Conservation (phyloP, 2,888 invertebrate genomes). For the Napeogenes sylphis region DNA sequence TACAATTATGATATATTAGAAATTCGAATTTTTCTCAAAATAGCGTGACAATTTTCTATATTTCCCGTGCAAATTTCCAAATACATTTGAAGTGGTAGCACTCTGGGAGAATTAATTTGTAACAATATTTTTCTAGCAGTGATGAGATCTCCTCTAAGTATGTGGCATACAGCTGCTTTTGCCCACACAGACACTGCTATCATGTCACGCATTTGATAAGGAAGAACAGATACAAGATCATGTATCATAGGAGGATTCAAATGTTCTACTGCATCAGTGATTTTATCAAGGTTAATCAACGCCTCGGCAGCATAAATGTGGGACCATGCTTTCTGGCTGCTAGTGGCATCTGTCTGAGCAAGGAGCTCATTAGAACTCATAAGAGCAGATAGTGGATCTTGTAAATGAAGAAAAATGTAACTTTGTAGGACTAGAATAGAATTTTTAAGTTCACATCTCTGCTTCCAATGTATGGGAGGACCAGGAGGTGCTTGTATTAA, state of each 20-base stretch:
- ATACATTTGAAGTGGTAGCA: constrained; percentile 75
- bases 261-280: constrained; percentile 89
- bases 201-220: constrained; percentile 66
- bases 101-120: constrained; percentile 70
- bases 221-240: constrained; percentile 65
- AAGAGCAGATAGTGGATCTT: constrained; percentile 88
- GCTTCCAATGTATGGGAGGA: constrained; percentile 78
- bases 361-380: constrained; percentile 87
- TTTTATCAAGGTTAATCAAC: constrained; percentile 87
- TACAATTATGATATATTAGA: constrained; percentile 48
- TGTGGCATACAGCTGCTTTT: constrained; percentile 73
- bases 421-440: constrained; percentile 87
- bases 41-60: constrained; percentile 69
- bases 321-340: constrained; percentile 83
- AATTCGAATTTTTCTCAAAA: constrained; percentile 63
- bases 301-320: constrained; percentile 95
- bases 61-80: constrained; percentile 76
- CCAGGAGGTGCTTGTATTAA: constrained; percentile 78
- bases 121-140: constrained; percentile 69
- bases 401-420: constrained; percentile 89
- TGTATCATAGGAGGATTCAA: constrained; percentile 86
- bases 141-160: constrained; percentile 65
- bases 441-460: constrained; percentile 79
- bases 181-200: constrained; percentile 73
- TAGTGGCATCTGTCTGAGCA: constrained; percentile 79